These are phyloP conservation scores for Gonatopus flavifemur DNA, from an alignment of 1,140 invertebrate species.

Conservation along the genomic window DNA sequence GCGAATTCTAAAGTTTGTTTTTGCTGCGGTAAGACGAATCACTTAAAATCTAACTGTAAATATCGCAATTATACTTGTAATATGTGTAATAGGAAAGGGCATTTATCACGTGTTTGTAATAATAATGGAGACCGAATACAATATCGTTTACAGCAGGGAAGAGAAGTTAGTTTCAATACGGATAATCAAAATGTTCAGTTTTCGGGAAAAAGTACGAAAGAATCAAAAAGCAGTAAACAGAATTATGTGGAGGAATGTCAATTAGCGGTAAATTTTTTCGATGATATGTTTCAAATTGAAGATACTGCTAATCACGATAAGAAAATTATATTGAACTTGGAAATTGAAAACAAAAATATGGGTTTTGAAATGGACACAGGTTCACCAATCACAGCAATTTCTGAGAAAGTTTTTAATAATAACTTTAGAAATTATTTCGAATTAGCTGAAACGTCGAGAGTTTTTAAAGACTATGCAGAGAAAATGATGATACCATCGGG, in stretches of 20 bases:
- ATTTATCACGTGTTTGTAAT: neutral
- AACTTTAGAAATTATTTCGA: neutral
- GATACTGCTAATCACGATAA: neutral
- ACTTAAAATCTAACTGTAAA: neutral
- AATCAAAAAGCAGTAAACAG: neutral
- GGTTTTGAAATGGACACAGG: constrained; percentile 13
- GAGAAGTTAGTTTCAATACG: neutral
- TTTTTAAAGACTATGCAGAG: constrained; percentile 1
- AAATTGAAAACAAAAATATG: neutral
- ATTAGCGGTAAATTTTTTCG: neutral
- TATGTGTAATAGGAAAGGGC: neutral
- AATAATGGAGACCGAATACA: neutral
- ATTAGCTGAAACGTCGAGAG: neutral
- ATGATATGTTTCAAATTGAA: neutral
- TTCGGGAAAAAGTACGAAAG: no score
- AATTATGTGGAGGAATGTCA: neutral
- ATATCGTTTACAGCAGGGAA: neutral
- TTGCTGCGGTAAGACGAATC: neutral
- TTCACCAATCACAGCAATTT: constrained; percentile 11
- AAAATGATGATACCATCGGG: constrained; percentile 9
- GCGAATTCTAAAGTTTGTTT: neutral
- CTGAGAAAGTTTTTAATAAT: constrained; percentile 2
- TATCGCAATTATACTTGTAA: neutral
- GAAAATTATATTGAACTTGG: neutral
- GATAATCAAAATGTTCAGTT: no score